Evolutionary conservation across 2,113 vertebrate species (phyloP), one percentile per base, ranked within the genome.

Genomic region (Stercorarius parasiticus): DNA sequence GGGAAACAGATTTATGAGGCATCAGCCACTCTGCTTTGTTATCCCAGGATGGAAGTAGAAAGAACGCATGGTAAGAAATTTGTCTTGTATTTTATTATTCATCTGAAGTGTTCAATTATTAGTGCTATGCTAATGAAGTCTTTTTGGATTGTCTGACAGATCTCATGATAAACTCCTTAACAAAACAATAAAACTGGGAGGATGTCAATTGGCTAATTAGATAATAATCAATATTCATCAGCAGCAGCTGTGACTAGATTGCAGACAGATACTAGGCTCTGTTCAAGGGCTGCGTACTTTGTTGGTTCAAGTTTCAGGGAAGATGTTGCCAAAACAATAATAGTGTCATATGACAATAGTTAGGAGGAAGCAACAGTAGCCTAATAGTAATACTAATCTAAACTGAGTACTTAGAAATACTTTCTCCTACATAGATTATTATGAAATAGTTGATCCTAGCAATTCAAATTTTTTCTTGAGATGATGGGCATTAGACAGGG

Each of bases 41-140:
- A 78, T 9, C 22, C 55, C 32, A 71, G 64, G 80, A 91, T 56
- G 64, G 42, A 49, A 73, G 50, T 50, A 62, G 50, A 59, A 92
- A 82, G 53, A 64, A 61, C 0, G 6, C 23, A 22, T 55, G 69
- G 21, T 92, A 86, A 94, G 80, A 78, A 78, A 49, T 88, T 42
- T 53, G n/a, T 79, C 47, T 92, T 80, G 32, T 40, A 52, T 89
- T 93, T 94, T 79, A 84, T 91, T 65, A 89, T 59, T 94, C 65
- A 82, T 87, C 61, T 14, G 0, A 73, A 79, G 65, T 56, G 26
- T 93, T 94, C 81, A 91, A 23, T 89, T 89, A 89, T 64, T 67
- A 87, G 38, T 27, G 38, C 29, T 84, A 42, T 71, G 43, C 47
- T 95, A 87, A 89, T 87, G 10, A 97, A 93, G 49, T 64, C 16